Conservation (phyloP, 2,797 vertebrate genomes). For the Tapera naevia region DNA sequence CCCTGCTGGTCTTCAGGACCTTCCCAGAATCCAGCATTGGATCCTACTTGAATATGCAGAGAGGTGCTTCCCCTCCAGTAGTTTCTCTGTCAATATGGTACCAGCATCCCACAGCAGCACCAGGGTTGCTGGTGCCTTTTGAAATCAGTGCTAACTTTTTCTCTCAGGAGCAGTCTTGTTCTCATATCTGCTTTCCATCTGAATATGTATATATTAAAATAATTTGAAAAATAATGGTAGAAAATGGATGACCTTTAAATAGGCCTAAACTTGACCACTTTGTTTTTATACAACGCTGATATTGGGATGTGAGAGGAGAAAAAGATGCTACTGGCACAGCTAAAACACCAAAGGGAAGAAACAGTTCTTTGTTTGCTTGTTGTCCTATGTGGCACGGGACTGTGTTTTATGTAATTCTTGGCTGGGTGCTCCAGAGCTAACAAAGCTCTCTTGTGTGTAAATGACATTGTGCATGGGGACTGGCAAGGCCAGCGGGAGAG, state of each 20-base stretch:
- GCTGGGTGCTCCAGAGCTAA: conserved; percentile 41
- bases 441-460: conserved; percentile 65
- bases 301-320: not conserved
- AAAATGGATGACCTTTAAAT: not conserved
- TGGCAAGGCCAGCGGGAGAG: not conserved
- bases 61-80: not conserved
- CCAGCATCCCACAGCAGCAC: not conserved
- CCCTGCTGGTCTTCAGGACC: not conserved
- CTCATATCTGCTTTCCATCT: not conserved
- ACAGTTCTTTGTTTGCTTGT: conserved; percentile 39
- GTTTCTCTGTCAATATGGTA: rapidly evolving
- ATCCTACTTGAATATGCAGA: not conserved
- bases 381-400: conserved; percentile 38
- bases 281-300: not conserved
- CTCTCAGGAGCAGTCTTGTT: not conserved
- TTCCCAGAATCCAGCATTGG: not conserved
- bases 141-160: not conserved
- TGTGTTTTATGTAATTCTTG: conserved; percentile 69
- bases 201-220: not conserved
- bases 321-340: not conserved
- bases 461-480: not conserved
- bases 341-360: conserved; percentile 50
- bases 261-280: not conserved
- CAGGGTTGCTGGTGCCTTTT: not conserved
- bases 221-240: not conserved